Percentiles rank a stretch among this genome's conserved stretches.
These are phyloP conservation scores for Terrapene triunguis DNA, from an alignment of 2,113 vertebrate genomes.

Conservation along the genomic window DNA sequence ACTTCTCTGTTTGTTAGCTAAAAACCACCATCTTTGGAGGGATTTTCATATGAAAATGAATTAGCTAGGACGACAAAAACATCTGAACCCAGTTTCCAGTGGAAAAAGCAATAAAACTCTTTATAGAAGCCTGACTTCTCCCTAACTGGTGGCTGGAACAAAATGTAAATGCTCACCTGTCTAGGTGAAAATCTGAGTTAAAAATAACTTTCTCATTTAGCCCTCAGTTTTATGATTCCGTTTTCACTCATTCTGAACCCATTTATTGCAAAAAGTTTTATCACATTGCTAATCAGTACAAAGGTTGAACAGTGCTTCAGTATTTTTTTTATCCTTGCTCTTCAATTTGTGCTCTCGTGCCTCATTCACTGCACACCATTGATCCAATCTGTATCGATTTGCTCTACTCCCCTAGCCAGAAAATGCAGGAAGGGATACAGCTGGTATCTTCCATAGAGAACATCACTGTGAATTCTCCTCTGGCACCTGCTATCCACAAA, in stretches of 20 bases:
- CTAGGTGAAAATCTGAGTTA: not conserved
- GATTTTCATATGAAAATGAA: not conserved
- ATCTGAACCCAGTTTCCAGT: not conserved
- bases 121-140: not conserved
- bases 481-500: not conserved
- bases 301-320: not conserved
- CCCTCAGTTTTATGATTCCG: not conserved
- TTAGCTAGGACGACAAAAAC: not conserved
- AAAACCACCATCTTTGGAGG: not conserved
- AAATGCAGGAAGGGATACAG: not conserved
- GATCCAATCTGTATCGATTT: not conserved
- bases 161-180: not conserved
- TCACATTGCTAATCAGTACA: not conserved
- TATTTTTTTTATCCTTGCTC: not conserved
- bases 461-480: not conserved
- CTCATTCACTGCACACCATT: not conserved
- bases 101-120: not conserved
- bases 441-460: not conserved
- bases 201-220: not conserved
- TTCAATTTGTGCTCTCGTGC: not conserved
- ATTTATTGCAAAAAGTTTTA: not conserved
- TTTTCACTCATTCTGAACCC: not conserved
- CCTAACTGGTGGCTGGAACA: not conserved
- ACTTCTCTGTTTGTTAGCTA: fast-evolving
- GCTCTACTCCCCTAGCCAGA: not conserved